Conservation (phyloP, 2,888 invertebrate genomes). For the Ephialtes manifestator region DNA sequence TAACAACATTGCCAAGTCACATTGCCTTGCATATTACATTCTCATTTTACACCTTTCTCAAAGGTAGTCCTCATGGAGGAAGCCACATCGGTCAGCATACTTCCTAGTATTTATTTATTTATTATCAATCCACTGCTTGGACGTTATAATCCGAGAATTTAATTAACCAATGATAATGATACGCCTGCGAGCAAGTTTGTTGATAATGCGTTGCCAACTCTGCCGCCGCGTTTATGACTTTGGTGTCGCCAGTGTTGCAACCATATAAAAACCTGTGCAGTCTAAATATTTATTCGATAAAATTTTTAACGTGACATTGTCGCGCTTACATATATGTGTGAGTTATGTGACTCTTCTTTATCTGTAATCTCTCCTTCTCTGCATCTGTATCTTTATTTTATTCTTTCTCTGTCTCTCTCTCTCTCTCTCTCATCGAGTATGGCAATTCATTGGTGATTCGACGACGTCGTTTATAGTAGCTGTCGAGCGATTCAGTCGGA, state of each 20-base stretch:
- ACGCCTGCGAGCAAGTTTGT: slow-evolving; percentile 62
- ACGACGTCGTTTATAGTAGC: slow-evolving; percentile 11
- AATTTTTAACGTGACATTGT: slow-evolving; percentile 61
- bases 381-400: background rate
- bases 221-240: slow-evolving; percentile 57
- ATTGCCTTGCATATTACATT: too few species aligned
- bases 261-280: slow-evolving; percentile 77
- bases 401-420: too few species aligned
- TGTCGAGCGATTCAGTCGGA: slow-evolving; percentile 26
- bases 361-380: slow-evolving; percentile 7
- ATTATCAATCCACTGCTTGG: background rate
- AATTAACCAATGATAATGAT: slow-evolving; percentile 24
- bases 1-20: too few species aligned
- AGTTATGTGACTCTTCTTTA: slow-evolving; percentile 44
- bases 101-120: background rate
- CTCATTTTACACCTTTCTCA: too few species aligned
- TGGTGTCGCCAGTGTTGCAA: slow-evolving; percentile 68
- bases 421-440: slow-evolving; percentile 21
- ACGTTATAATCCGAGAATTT: slow-evolving; percentile 37
- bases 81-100: too few species aligned
- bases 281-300: slow-evolving; percentile 79
- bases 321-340: background rate
- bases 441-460: slow-evolving; percentile 41
- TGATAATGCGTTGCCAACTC: slow-evolving; percentile 71
- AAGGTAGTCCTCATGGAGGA: too few species aligned